Evolutionary conservation across 92 coral and sea anemone genomes (phyloP), one percentile per base, ranked within the genome.

Genomic region (Muricea muricata): DNA sequence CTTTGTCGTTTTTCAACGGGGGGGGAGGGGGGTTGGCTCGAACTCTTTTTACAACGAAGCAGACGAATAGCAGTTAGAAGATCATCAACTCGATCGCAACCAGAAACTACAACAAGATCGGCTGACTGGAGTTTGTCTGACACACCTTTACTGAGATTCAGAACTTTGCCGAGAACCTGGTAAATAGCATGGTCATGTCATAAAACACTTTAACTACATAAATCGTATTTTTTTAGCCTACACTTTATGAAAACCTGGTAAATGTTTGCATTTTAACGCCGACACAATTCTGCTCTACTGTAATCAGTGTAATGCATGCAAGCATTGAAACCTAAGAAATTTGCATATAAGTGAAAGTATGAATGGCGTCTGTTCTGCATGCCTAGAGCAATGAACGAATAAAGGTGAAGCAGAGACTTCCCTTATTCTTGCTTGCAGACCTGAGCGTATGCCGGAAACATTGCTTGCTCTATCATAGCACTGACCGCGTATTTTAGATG

Each of bases 71-170:
- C 58, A 37, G 57, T n/a, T 5, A 73, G 79, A 11, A 73, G 79
- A 46, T 73, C 79, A 12, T 41, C 58, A 8, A 73, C 79, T 45
- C 79, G 37, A 15, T 73, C 79, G 13, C 79, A 73, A 14, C 79
- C 79, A 4, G 79, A 73, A 6, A 45, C 79, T 30, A 45, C 79
- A 23, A 41, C 79, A 10, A 73, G 57, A 21, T 29, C 79, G 6
- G 41, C 60, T 7, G 79, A 73, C 57, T 73, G 79, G 4, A 73
- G 57, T 29, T 73, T 73, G 57, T 73, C 79, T 26, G 79, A 73
- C 14, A 73, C 79, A 14, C 79, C 79, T 73, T 73, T 73, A 34
- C 79, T 73, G 24, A 73, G 79, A 35, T 34, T n/a, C 48, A 73
- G 54, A 18, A 73, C 26, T 20, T 46, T 41, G 23, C 25, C 21